A percentile compares a stretch with the other conserved stretches of the same genome.
Conservation (phyloP, 2,888 invertebrate species). For the Ariolimax columbianus region DNA sequence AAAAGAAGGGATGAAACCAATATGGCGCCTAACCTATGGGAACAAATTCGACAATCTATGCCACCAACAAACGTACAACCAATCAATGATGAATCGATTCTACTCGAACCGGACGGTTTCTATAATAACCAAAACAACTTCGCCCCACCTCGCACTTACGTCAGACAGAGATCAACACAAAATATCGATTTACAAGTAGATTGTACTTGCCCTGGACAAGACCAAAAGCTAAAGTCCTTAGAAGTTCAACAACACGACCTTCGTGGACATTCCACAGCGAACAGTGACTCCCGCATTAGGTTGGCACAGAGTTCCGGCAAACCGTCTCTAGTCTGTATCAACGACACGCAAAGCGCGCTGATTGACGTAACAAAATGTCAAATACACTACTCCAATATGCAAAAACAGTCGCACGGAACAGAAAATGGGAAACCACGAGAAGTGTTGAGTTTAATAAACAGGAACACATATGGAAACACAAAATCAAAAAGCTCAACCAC, state of each 20-base stretch:
- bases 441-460: background rate
- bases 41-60: background rate
- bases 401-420: background rate
- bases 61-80: too few relatives aligned
- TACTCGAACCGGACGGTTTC: background rate
- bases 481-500: background rate
- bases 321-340: background rate
- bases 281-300: background rate
- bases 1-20: conserved; percentile 14
- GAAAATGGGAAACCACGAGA: background rate
- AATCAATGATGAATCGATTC: background rate
- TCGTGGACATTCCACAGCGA: background rate
- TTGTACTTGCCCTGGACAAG: too few relatives aligned
- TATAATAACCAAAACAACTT: background rate
- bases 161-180: background rate
- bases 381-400: background rate
- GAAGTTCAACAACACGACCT: background rate
- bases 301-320: background rate
- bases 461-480: background rate
- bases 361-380: background rate
- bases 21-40: conserved; percentile 15
- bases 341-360: background rate
- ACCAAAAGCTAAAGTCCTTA: background rate
- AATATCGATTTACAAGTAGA: background rate
- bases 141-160: conserved; percentile 10